Conservation (phyloP, 2,888 invertebrate species). For the Germaria angustata region DNA sequence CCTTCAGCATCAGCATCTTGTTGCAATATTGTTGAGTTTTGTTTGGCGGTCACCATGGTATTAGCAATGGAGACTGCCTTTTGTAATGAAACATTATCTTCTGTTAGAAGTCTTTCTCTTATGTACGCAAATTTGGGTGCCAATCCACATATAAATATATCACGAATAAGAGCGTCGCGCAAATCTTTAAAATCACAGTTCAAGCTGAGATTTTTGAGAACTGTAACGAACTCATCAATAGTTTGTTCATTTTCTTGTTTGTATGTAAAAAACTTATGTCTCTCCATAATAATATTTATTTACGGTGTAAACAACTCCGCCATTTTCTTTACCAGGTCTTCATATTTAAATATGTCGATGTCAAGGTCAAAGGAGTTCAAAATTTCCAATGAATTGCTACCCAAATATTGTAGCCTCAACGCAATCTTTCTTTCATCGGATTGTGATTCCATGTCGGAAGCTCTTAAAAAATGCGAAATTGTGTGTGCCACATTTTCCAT, state of each 20-base stretch:
- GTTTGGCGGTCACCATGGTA: conserved; percentile 19
- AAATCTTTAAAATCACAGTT: no score
- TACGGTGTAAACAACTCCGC: conserved; percentile 10
- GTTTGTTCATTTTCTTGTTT: no score
- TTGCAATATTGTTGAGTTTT: conserved; percentile 26
- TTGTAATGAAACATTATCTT: conserved; percentile 6
- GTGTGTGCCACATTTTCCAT: conserved; percentile 33
- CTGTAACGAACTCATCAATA: no score
- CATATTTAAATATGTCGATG: conserved; percentile 35
- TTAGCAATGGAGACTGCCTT: conserved; percentile 19
- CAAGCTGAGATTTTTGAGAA: no score
- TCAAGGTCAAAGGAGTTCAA: conserved; percentile 42
- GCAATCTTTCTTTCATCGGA: conserved; percentile 27
- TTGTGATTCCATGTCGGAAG: conserved; percentile 14
- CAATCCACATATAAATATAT: no score
- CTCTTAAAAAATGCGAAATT: conserved; percentile 28
- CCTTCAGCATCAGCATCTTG: conserved; percentile 2
- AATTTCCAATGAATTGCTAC: conserved; percentile 38
- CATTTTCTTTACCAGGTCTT: conserved; percentile 25
- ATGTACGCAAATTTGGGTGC: conserved; percentile 29
- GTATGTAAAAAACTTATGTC: no score
- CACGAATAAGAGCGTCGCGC: no score
- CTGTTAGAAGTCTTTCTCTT: conserved; percentile 14
- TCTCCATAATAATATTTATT: no score
- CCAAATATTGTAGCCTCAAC: conserved; percentile 24